Base-by-base conservation (phyloP, 2,113 vertebrate species). In the Neotragus moschatus region DNA sequence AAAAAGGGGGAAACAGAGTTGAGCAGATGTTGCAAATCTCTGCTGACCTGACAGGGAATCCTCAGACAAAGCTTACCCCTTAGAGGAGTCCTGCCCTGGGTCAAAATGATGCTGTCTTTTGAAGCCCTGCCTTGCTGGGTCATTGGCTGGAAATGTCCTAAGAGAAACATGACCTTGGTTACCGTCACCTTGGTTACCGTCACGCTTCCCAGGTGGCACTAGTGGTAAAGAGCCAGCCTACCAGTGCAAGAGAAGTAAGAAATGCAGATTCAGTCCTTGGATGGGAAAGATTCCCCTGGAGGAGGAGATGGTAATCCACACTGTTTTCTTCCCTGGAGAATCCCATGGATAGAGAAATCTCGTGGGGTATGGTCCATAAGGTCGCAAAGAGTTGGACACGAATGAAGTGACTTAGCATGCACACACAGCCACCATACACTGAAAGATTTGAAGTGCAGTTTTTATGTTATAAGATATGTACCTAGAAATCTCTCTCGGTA, bases 291-390 rank as follows among this genome's bases (percentile, higher is more conserved):
- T 43, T 43, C 70, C 39, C 23, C 70, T 75, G 70, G 36, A 75
- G 12, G 39, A 75, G 23, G 70, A 39, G 23, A 43, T 43, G 36
- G 39, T 43, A 25, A 43, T 43, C 6, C 70, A 75, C 36, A 43
- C 70, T 25, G 23, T 26, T 4, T 26, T 26, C 70, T 75, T 75
- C 6, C 23, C 70, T 75, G 39, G 36, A 43, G 12, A 75, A 75
- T 26, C 39, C 23, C 36, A 43, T 15, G 70, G 39, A 43, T 12
- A 43, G 70, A 43, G 36, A 39, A 75, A 75, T 12, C 70, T 7
- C 1, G 0, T 0, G 6, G 12, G 23, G 0, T 43, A 7, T 14
- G 39, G 39, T 26, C 36, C 39, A 43, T 7, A 26, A 43, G 12
- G 36, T 75, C 0, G 4, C 23, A 75, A 43, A 43, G 70, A 75